phyloP scores from a whole-genome alignment of 2,113 vertebrate species.

The Jacana jacana region DNA sequence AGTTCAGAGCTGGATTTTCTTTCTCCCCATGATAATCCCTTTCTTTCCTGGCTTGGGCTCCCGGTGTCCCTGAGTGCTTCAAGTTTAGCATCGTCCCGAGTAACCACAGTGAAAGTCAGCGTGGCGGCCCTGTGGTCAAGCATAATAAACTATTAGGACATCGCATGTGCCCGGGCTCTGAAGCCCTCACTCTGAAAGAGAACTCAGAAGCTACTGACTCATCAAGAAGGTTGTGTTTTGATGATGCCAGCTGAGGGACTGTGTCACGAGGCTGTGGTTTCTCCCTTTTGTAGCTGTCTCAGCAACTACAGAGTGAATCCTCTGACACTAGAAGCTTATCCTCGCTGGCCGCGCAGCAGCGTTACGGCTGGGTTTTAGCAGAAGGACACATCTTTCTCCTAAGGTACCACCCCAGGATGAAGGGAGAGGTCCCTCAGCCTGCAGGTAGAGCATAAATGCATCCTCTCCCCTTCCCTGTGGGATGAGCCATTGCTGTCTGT shows the following conservation, averaged over 20 bases:
- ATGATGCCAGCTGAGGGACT: not conserved
- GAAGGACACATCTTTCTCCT: not conserved
- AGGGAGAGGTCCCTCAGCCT: not conserved
- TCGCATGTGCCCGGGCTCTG: not conserved
- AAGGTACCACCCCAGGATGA: fast-evolving
- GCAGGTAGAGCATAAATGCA: not conserved
- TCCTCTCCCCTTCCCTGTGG: not conserved
- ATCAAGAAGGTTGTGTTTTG: not conserved
- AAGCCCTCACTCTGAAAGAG: not conserved
- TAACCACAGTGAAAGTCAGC: not conserved
- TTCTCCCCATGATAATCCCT: not conserved
- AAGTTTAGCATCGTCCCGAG: not conserved
- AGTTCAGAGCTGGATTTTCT: not conserved
- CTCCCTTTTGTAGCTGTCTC: not conserved
- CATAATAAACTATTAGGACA: not conserved
- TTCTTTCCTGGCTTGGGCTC: not conserved
- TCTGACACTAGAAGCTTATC: fast-evolving
- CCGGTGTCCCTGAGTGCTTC: fast-evolving
- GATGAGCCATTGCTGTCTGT: not conserved
- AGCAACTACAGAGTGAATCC: not conserved
- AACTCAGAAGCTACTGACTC: constrained; percentile 2
- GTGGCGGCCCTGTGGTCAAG: not conserved
- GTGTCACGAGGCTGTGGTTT: constrained; percentile 10
- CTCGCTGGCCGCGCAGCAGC: not conserved
- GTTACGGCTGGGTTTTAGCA: not conserved